phyloP scores from a whole-genome alignment of 2,888 invertebrate species.

The Folsomia candida region DNA sequence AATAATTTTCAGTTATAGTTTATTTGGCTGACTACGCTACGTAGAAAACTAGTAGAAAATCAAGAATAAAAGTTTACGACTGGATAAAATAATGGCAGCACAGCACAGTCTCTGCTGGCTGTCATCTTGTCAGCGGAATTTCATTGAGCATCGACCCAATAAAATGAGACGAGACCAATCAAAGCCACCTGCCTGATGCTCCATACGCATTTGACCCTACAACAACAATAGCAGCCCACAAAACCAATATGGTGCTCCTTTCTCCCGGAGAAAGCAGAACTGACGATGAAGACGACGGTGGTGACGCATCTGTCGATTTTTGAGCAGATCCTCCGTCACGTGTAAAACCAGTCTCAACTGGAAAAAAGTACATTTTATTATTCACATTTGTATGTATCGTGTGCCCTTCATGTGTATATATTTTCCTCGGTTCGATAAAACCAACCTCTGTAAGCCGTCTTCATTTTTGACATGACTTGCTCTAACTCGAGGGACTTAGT shows the following conservation, averaged over 20 bases:
- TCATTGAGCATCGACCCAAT: not conserved
- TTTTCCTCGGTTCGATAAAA: too few relatives aligned
- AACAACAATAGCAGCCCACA: not conserved
- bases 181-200: not conserved
- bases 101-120: not conserved
- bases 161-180: not conserved
- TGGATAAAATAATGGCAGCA: not conserved
- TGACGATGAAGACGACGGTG: not conserved
- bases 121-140: not conserved
- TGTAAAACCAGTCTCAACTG: not conserved
- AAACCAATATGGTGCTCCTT: not conserved
- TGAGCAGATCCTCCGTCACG: not conserved
- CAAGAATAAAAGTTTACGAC: not conserved
- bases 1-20: too few relatives aligned
- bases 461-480: conserved; percentile 27
- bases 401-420: too few relatives aligned
- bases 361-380: not conserved
- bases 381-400: not conserved
- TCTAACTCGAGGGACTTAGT: conserved; percentile 27
- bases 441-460: not conserved
- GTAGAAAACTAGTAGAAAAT: not conserved
- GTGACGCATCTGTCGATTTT: not conserved
- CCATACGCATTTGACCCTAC: not conserved
- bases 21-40: too few relatives aligned
- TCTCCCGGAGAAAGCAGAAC: not conserved